Evolutionary conservation across 2,113 vertebrate genomes (phyloP), one percentile per base, ranked within the genome.

Genomic region (Coptodon rendalli): DNA sequence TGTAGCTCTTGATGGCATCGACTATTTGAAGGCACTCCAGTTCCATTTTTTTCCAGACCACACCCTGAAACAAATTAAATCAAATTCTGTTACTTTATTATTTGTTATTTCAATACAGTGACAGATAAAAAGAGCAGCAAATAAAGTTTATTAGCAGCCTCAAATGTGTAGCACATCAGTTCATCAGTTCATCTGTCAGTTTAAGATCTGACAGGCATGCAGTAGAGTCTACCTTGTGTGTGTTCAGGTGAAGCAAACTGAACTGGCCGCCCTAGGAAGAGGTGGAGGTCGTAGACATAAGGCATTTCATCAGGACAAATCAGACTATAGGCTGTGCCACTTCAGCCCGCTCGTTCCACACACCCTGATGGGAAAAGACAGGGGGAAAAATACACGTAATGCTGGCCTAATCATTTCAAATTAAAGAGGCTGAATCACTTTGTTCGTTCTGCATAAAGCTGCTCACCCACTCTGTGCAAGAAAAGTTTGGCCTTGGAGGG

Each of bases 401-500:
- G 16, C 59, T 63, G 29, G 9, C 31, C 31, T 36, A 63, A 63
- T 63, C 31, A n/a, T 36, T 36, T n/a, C 59, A 63, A 12, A 63
- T 63, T n/a, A 63, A 7, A 17, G 5, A 14, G 7, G 40, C 13
- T 34, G 14, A 81, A 81, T 14, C 3, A 1, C 11, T 10, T 14
- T 17, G 19, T 5, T 16, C 3, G 19, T 22, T 80, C 2, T 4
- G 7, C 4, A 24, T 16, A 14, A 5, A 76, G 8, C 56, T 7
- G 92, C 98, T 91, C 91, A 99, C 99, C 99, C 0, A 99, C 99
- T 16, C 98, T 98, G 80, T 99, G 99, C 94, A 99, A 93, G 91
- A 99, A 99, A 6, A 99, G 97, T 89, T 99, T 99, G 88, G 97
- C 90, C 90, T 98, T 99, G 89, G 98, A 98, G 0, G 99, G 98